Percentiles rank a stretch among this genome's conserved stretches.
These are phyloP conservation scores for Elaphurus davidianus DNA, from an alignment of 2,113 vertebrate species.

Conservation along the genomic window DNA sequence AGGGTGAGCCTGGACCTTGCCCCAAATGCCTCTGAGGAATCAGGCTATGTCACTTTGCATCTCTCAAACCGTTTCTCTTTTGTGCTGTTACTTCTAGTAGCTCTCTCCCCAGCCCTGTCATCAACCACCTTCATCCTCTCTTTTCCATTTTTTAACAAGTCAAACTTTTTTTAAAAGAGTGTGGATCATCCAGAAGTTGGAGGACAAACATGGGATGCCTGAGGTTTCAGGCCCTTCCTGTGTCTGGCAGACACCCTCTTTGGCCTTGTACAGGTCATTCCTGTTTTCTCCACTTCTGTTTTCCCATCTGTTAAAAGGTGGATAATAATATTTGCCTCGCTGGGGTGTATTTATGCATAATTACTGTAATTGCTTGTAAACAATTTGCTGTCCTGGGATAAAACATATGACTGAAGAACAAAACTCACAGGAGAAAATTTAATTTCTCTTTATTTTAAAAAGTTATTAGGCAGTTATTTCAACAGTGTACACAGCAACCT, in stretches of 20 bases:
- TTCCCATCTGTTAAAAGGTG: conserved; percentile 76
- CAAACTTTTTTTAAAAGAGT: neutral
- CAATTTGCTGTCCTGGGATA: conserved; percentile 74
- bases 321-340: conserved; percentile 77
- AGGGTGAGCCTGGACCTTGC: neutral
- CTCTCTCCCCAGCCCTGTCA: neutral
- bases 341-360: conserved; percentile 77
- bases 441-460: conserved; percentile 65
- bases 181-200: neutral
- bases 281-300: conserved; percentile 64
- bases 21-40: neutral
- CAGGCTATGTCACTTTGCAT: neutral
- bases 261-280: conserved; percentile 74
- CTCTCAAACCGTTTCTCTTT: neutral
- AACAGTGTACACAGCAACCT: neutral
- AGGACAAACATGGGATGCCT: neutral
- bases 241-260: conserved; percentile 15
- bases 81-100: neutral
- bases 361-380: conserved; percentile 78
- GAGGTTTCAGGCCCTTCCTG: neutral
- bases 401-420: conserved; percentile 73
- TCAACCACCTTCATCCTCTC: neutral
- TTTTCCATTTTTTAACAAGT: neutral
- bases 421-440: conserved; percentile 74
- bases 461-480: conserved; percentile 52